These are phyloP conservation scores for Mastomys natalensis DNA, from an alignment of 2,113 vertebrate genomes.

Conservation along the genomic window DNA sequence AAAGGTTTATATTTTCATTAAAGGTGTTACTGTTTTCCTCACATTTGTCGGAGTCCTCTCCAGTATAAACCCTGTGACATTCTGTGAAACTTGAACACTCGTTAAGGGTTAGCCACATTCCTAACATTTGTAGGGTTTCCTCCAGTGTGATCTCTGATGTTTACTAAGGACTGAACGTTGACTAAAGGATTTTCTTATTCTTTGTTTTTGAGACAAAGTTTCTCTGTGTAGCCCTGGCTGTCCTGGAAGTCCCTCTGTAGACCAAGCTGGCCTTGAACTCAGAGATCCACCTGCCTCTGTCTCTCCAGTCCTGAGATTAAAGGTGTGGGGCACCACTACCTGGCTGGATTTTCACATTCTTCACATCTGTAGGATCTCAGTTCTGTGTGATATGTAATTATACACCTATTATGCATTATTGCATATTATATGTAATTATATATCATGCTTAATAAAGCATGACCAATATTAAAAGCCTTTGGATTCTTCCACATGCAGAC, in stretches of 20 bases:
- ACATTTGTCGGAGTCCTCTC: neutral
- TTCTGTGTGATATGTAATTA: neutral
- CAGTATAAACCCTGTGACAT: neutral
- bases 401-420: neutral
- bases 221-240: neutral
- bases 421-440: neutral
- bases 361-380: neutral
- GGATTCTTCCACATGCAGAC: no score
- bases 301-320: neutral
- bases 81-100: neutral
- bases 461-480: neutral
- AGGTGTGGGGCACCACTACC: neutral
- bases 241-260: neutral
- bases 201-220: neutral
- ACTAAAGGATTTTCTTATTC: neutral
- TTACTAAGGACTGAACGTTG: neutral
- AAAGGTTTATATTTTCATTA: neutral
- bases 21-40: neutral
- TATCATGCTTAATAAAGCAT: neutral
- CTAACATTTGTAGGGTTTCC: neutral
- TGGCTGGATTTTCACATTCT: neutral
- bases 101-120: neutral
- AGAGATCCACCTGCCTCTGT: neutral
- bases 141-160: neutral
- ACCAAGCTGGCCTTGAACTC: neutral